A percentile compares a stretch with the other conserved stretches of the same genome.
Evolutionary conservation across 2,888 invertebrate genomes (phyloP).

Genomic region (Cryptus viduatorius): DNA sequence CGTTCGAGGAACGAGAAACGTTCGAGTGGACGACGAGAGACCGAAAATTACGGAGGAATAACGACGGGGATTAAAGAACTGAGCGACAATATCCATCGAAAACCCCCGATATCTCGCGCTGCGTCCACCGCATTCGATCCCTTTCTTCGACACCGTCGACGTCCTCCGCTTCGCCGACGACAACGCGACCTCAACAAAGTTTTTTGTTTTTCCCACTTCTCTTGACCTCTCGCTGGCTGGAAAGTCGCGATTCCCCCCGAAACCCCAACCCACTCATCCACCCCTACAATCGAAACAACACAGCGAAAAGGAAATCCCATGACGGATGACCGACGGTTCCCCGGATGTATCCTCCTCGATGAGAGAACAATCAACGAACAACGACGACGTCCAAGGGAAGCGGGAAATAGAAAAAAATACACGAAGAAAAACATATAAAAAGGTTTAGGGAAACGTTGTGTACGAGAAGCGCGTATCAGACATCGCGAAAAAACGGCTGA

Average conservation of each 20-base stretch:
- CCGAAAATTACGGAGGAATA: not conserved
- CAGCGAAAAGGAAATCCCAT: conserved; percentile 74
- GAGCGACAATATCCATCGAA: conserved; percentile 5
- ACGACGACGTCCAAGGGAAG: conserved; percentile 34
- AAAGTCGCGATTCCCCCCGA: conserved; percentile 1
- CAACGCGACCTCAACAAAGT: conserved; percentile 27
- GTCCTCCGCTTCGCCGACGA: not conserved
- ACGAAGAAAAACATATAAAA: not conserved
- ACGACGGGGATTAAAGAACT: not conserved
- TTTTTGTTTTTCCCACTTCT: conserved; percentile 35
- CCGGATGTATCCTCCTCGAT: conserved; percentile 48
- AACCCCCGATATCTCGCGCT: conserved; percentile 8
- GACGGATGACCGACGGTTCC: conserved; percentile 74
- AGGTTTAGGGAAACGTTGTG: not conserved
- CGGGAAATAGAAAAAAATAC: conserved; percentile 46
- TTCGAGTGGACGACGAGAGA: conserved; percentile 28
- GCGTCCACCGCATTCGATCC: not conserved
- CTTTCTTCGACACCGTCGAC: not conserved
- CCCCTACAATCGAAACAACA: not conserved
- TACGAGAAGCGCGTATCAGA: not conserved
- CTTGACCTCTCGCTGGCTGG: conserved; percentile 23
- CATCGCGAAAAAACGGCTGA: not conserved
- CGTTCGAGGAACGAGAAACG: not conserved
- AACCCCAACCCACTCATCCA: not conserved
- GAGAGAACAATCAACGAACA: conserved; percentile 31